These are phyloP conservation scores for Cynaeus angustus DNA, from an alignment of 2,888 invertebrate genomes.

Conservation along the genomic window DNA sequence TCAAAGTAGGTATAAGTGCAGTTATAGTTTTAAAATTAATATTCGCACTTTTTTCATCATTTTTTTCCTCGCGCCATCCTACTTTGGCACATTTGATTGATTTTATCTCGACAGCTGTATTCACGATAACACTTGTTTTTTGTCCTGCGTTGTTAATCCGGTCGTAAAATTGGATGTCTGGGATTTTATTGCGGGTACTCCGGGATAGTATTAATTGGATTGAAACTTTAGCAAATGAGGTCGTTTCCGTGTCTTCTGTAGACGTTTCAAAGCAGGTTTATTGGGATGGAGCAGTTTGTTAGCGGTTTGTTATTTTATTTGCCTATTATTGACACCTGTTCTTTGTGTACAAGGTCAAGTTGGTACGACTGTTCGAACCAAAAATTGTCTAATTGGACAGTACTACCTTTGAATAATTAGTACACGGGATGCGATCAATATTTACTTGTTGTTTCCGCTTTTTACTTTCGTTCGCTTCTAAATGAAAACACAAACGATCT, in stretches of 20 bases:
- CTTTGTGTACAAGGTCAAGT: background rate
- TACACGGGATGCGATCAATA: background rate
- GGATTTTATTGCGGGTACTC: constrained; percentile 11
- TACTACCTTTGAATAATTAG: background rate
- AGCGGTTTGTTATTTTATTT: constrained; percentile 2
- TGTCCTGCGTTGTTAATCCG: constrained; percentile 24
- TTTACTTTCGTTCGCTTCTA: constrained; percentile 6
- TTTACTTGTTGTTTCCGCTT: constrained; percentile 8
- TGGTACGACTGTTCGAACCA: no score
- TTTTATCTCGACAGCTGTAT: constrained; percentile 29
- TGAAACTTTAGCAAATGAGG: constrained; percentile 6
- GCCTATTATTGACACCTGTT: constrained; percentile 16
- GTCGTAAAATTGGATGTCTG: constrained; percentile 26
- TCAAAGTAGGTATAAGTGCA: constrained; percentile 29
- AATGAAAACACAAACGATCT: constrained; percentile 9
- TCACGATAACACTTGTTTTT: constrained; percentile 27
- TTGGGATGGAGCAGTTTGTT: constrained; percentile 18
- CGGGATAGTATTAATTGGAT: constrained; percentile 12
- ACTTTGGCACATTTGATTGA: constrained; percentile 31
- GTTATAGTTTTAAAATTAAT: constrained; percentile 26
- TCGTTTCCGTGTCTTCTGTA: constrained; percentile 16
- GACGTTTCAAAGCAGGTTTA: background rate
- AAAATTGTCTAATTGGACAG: no score
- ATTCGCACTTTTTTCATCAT: constrained; percentile 15
- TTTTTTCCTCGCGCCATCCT: constrained; percentile 19